Evolutionary conservation across 2,888 invertebrate genomes (phyloP), one percentile per base, ranked within the genome.

Genomic region (Abscondita cerata): DNA sequence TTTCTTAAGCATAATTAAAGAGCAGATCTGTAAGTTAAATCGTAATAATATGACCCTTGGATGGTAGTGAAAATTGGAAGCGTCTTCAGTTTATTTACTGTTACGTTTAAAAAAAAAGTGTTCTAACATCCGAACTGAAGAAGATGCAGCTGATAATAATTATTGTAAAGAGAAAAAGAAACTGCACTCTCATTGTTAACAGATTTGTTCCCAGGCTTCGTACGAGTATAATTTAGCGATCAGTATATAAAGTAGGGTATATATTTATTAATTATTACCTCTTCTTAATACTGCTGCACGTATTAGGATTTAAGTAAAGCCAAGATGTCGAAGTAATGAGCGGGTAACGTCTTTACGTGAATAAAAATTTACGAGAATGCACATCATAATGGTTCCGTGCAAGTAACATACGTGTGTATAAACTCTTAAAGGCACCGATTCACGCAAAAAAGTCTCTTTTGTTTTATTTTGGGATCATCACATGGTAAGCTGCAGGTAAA

Each of bases 151-250:
- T 25, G 25, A 6, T 25, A 25, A 25, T n/a, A n/a, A n/a, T n/a
- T n/a, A n/a, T n/a, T n/a, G 25, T 25, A 25, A 25, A 25, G 25
- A 6, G 25, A 25, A 25, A 6, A 25, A 25, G 25, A 61, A 59
- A 61, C 38, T 44, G 34, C 50, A 55, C 57, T 36, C 56, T 68
- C 67, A 68, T 68, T 68, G 66, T 64, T n/a, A 62, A 66, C 62
- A 60, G 66, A 67, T 68, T 64, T 66, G 66, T 68, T 68, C 68
- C 68, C 68, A 68, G 67, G 66, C 62, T 68, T 66, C 58, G 67
- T 53, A 67, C 65, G 68, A 6, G 63, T 68, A 66, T 68, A 68
- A 68, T 68, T 68, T 68, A 68, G 66, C 53, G 62, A 59, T 65
- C 65, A 56, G 62, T 62, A 60, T 62, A 65, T 65, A 65, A 65